These are phyloP conservation scores for Mus pahari DNA, from an alignment of 2,113 vertebrate genomes.

Conservation along the genomic window DNA sequence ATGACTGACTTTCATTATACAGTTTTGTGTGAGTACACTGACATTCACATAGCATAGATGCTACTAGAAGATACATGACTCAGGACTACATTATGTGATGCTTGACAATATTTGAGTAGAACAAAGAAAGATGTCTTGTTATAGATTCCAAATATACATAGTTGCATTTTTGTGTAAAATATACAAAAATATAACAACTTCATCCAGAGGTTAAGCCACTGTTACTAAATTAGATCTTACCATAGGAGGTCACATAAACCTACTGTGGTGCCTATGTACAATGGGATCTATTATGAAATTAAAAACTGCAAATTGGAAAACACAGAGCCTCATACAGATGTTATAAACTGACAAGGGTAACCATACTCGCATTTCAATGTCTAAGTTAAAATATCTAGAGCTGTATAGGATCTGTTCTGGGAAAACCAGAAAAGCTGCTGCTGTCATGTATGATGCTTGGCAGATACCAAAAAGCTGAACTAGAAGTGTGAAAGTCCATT, in stretches of 20 bases:
- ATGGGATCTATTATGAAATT: neutral
- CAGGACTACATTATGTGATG: neutral
- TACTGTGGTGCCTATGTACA: neutral
- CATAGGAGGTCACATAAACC: neutral
- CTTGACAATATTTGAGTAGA: neutral
- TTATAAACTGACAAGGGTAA: neutral
- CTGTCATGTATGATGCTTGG: neutral
- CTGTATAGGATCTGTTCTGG: neutral
- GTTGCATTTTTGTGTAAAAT: neutral
- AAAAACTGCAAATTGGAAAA: conserved; percentile 36
- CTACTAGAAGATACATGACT: neutral
- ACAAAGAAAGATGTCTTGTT: neutral
- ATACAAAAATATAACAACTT: conserved; percentile 4
- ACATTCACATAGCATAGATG: neutral
- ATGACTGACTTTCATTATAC: neutral
- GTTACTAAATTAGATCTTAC: neutral
- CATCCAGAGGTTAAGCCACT: conserved; percentile 25
- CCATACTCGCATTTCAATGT: neutral
- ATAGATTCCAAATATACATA: neutral
- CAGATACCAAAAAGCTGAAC: neutral
- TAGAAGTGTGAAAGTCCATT: fast-evolving
- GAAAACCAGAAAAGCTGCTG: neutral
- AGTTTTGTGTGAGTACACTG: neutral
- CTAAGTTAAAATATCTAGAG: neutral
- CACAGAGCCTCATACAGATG: neutral